phyloP scores from a whole-genome alignment of 2,797 vertebrate species.

The Pipistrellus pygmaeus region DNA sequence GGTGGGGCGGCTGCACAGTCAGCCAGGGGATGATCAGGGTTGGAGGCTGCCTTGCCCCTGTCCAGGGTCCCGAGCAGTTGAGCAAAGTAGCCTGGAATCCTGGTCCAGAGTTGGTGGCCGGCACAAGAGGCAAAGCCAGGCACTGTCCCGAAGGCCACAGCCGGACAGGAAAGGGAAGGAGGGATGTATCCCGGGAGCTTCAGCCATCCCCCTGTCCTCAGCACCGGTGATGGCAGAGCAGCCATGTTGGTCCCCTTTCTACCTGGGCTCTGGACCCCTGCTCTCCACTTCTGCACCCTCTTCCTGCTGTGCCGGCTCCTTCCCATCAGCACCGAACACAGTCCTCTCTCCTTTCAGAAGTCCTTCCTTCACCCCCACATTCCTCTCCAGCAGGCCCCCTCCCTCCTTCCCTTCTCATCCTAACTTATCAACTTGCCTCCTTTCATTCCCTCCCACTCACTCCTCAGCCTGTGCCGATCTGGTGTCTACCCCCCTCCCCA shows the following conservation, averaged over 20 bases:
- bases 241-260: not conserved
- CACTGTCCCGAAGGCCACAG: not conserved
- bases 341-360: not conserved
- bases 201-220: not conserved
- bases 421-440: not conserved
- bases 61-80: not conserved
- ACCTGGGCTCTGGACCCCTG: not conserved
- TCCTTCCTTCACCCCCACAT: not conserved
- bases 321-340: not conserved
- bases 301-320: rapidly evolving
- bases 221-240: not conserved
- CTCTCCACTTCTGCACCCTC: not conserved
- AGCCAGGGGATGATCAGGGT: not conserved
- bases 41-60: too few species aligned
- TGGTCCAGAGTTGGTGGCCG: not conserved
- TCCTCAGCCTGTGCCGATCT: not conserved
- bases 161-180: not conserved
- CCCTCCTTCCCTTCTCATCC: not conserved
- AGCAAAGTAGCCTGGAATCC: not conserved
- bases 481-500: not conserved
- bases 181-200: not conserved
- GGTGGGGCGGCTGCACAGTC: rapidly evolving
- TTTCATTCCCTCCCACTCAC: constrained; percentile 24
- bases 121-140: not conserved
- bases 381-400: not conserved